Percentiles rank a stretch among this genome's conserved stretches.
Conservation (phyloP, 2,113 vertebrate genomes). For the Alligator sinensis region DNA sequence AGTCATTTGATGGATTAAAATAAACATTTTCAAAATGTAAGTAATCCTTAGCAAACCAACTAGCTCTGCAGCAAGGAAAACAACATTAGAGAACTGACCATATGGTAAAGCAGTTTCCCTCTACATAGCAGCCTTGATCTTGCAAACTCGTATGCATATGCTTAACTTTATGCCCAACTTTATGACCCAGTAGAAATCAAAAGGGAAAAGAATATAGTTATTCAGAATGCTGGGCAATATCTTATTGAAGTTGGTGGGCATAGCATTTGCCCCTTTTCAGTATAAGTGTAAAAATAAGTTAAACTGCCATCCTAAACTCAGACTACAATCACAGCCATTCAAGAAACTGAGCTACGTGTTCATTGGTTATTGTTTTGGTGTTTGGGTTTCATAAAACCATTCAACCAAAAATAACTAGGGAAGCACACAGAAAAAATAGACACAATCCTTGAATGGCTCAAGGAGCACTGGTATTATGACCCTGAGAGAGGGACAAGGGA, state of each 20-base stretch:
- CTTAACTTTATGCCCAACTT: neutral
- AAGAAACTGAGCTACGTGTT: neutral
- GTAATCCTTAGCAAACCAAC: neutral
- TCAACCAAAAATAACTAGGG: neutral
- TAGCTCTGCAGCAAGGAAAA: neutral
- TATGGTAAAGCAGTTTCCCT: neutral
- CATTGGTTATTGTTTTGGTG: neutral
- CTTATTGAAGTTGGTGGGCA: neutral
- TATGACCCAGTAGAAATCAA: fast-evolving
- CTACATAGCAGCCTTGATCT: neutral
- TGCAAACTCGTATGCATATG: neutral
- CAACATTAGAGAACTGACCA: neutral
- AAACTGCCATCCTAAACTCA: no score
- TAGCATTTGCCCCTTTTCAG: neutral
- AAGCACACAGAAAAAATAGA: neutral
- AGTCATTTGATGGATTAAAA: slow-evolving; percentile 26
- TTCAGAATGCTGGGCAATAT: neutral
- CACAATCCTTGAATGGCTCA: slow-evolving; percentile 40
- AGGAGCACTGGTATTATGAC: neutral
- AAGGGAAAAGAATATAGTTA: slow-evolving; percentile 4
- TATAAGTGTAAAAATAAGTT: no score
- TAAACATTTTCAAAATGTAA: neutral
- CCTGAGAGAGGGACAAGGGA: slow-evolving; percentile 23
- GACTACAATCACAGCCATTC: no score
- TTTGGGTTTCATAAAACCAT: neutral